Percentiles rank a stretch among this genome's conserved stretches.
Conservation (phyloP, 2,888 invertebrate species). For the Syrista parreyssii region DNA sequence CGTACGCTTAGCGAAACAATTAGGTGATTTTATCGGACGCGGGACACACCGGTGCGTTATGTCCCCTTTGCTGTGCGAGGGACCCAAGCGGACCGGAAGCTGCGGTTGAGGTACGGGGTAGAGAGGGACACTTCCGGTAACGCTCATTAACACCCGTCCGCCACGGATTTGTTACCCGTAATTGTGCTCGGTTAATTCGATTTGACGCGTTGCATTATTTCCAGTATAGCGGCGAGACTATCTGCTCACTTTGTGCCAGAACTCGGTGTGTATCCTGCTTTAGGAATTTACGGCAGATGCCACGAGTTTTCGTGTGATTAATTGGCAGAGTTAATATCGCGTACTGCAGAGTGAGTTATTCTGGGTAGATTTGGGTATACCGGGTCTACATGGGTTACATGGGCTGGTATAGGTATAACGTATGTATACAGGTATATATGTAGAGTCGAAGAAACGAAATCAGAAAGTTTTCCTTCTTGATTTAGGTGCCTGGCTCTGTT, state of each 20-base stretch:
- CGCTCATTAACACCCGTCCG: constrained; percentile 63
- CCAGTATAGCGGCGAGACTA: not conserved
- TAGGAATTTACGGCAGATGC: not conserved
- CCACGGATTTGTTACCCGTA: constrained; percentile 63
- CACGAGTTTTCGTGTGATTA: not conserved
- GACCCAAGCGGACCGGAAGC: constrained; percentile 61
- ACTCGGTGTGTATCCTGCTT: not conserved
- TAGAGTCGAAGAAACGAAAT: not conserved
- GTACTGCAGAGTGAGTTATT: not conserved
- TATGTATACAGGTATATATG: not conserved
- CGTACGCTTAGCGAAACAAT: constrained; percentile 66
- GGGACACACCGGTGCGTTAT: constrained; percentile 51
- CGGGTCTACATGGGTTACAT: not conserved
- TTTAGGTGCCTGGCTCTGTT: not conserved
- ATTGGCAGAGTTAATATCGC: not conserved
- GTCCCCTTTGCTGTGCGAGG: constrained; percentile 47
- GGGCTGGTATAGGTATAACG: not conserved
- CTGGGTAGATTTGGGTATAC: not conserved
- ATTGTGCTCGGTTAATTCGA: constrained; percentile 61
- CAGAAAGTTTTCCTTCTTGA: not conserved
- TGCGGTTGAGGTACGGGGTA: constrained; percentile 38
- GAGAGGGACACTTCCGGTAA: constrained; percentile 56
- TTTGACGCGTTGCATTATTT: constrained; percentile 49
- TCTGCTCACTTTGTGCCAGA: not conserved
- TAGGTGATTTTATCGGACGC: constrained; percentile 64